Percentiles rank a stretch among this genome's conserved stretches.
Conservation (phyloP, 2,888 invertebrate species). For the Lobophora halterata region DNA sequence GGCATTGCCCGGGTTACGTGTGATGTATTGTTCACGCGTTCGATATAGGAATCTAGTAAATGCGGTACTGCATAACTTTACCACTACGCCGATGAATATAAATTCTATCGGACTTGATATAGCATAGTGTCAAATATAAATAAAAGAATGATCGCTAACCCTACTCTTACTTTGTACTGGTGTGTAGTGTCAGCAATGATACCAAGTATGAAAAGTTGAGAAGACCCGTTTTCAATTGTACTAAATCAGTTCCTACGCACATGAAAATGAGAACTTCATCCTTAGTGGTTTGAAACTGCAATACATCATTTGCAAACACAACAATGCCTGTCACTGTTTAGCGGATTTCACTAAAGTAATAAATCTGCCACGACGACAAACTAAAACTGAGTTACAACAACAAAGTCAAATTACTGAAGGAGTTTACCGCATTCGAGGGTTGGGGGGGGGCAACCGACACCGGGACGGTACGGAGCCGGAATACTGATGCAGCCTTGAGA, state of each 20-base stretch:
- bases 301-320: conserved; percentile 19
- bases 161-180: no score
- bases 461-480: conserved; percentile 54
- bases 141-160: no score
- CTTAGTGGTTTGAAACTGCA: conserved; percentile 5
- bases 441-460: conserved; percentile 64
- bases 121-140: no score
- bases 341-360: conserved; percentile 71
- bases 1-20: conserved; percentile 48
- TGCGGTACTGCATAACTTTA: conserved; percentile 9
- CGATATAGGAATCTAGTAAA: conserved; percentile 29
- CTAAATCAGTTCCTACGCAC: not conserved
- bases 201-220: no score
- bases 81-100: no score
- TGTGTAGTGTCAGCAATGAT: no score
- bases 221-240: not conserved
- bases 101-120: no score
- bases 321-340: conserved; percentile 51
- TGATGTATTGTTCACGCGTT: conserved; percentile 35
- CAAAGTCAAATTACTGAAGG: conserved; percentile 80
- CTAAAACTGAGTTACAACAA: conserved; percentile 79
- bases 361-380: conserved; percentile 76
- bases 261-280: not conserved
- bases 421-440: conserved; percentile 67
- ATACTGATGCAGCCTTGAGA: conserved; percentile 69